phyloP scores from a whole-genome alignment of 2,797 vertebrate species.

The Pipistrellus kuhlii region DNA sequence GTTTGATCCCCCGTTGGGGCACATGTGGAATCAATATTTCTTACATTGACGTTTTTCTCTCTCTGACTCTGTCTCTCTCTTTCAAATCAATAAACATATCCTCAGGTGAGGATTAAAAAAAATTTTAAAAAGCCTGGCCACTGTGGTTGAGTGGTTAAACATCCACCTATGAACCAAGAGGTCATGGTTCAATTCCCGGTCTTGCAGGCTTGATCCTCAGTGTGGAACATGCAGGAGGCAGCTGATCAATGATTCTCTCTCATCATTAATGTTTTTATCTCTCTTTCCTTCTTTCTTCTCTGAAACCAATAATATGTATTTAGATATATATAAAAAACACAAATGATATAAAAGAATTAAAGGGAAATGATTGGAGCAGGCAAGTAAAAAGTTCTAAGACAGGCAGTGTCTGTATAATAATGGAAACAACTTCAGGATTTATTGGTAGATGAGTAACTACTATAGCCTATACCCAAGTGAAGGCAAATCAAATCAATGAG shows the following conservation, averaged over 20 bases:
- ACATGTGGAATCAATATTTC: background rate
- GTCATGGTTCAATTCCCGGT: too few relatives aligned
- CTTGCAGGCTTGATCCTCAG: background rate
- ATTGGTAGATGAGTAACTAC: conserved; percentile 51
- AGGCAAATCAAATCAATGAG: background rate
- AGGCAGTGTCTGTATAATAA: background rate
- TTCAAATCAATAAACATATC: background rate
- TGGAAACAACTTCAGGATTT: conserved; percentile 34
- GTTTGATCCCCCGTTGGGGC: background rate
- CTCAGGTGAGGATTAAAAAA: background rate
- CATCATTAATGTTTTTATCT: background rate
- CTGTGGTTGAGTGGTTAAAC: too few relatives aligned
- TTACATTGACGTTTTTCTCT: background rate
- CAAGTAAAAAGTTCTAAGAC: conserved; percentile 30
- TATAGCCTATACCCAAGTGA: background rate
- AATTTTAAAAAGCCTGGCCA: background rate
- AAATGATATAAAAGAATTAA: conserved; percentile 42
- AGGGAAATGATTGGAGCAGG: background rate
- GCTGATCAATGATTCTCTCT: background rate
- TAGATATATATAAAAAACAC: background rate
- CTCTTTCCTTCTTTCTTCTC: too few relatives aligned
- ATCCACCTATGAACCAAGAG: too few relatives aligned
- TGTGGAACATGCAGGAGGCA: background rate
- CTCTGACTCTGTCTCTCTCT: background rate
- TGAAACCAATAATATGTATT: too few relatives aligned